These are phyloP conservation scores for Drosophila pseudoananassae DNA, from an alignment of 1,140 invertebrate species.

Conservation along the genomic window DNA sequence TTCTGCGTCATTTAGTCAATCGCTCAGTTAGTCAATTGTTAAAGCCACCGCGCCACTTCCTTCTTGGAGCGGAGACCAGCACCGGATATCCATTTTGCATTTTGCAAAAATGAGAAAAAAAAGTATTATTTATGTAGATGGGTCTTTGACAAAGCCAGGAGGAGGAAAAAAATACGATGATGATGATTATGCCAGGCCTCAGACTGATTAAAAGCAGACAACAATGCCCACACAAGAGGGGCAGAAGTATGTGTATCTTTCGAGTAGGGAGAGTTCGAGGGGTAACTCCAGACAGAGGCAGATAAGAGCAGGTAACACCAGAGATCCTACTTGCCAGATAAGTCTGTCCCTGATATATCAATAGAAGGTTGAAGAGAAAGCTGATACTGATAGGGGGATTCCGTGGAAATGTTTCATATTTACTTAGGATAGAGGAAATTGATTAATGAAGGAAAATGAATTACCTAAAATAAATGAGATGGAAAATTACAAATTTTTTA, in stretches of 20 bases:
- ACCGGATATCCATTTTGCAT: constrained; percentile 78
- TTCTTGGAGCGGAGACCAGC: constrained; percentile 41
- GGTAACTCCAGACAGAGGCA: constrained; percentile 30
- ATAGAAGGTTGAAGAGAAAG: constrained; percentile 26
- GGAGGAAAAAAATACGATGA: constrained; percentile 29
- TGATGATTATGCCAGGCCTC: constrained; percentile 63
- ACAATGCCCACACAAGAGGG: constrained; percentile 45
- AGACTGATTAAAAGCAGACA: constrained; percentile 68
- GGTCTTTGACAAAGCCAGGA: constrained; percentile 42
- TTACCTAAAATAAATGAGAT: background rate
- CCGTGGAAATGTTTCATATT: constrained; percentile 35
- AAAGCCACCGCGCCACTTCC: constrained; percentile 32
- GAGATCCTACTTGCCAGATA: constrained; percentile 33
- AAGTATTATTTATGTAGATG: constrained; percentile 46
- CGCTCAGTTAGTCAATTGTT: constrained; percentile 40
- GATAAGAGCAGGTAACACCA: constrained; percentile 51
- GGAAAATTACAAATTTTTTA: background rate
- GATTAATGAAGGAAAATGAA: background rate
- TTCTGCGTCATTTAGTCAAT: constrained; percentile 41
- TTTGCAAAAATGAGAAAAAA: constrained; percentile 47
- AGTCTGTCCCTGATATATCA: constrained; percentile 34
- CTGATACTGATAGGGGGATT: constrained; percentile 33
- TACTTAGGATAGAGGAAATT: background rate
- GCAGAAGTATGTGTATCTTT: constrained; percentile 4
- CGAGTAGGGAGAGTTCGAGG: constrained; percentile 4